Evolutionary conservation across 1,140 invertebrate species (phyloP).

Genomic region (Metaphire vulgaris): DNA sequence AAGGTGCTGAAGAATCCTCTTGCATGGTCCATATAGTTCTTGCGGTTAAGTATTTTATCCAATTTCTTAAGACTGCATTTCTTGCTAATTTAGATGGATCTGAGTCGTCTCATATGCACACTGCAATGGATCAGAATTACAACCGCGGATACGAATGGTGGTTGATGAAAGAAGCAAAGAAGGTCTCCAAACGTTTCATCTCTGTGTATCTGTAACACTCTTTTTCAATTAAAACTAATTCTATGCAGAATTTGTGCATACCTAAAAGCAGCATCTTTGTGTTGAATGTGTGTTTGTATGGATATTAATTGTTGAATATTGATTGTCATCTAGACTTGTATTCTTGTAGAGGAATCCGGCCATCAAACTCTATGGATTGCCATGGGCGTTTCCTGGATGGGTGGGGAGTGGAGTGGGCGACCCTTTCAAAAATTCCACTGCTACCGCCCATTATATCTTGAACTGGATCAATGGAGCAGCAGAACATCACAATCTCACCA

Average conservation of each 20-base stretch:
- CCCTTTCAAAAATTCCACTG: slow-evolving; percentile 39
- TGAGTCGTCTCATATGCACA: slow-evolving; percentile 52
- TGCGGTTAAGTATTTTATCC: no score
- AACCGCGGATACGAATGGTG: slow-evolving; percentile 51
- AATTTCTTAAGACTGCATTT: no score
- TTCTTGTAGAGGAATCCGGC: slow-evolving; percentile 48
- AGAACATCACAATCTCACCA: slow-evolving; percentile 43
- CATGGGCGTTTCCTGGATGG: slow-evolving; percentile 52
- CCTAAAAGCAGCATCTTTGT: no score
- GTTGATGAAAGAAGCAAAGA: slow-evolving; percentile 50
- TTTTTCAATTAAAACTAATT: no score
- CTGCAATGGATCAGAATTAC: slow-evolving; percentile 46
- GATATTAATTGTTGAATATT: no score
- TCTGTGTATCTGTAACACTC: no score
- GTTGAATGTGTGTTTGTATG: no score
- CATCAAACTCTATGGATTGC: slow-evolving; percentile 47
- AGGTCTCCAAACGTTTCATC: no score
- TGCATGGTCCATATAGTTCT: no score
- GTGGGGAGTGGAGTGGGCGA: slow-evolving; percentile 38
- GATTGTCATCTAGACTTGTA: no score
- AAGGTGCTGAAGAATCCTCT: no score
- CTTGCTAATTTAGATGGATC: slow-evolving; percentile 43
- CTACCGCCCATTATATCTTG: slow-evolving; percentile 44
- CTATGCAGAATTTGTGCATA: no score
- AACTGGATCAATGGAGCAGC: slow-evolving; percentile 48